Base-by-base conservation (phyloP, 2,113 vertebrate species). In the Charina bottae region DNA sequence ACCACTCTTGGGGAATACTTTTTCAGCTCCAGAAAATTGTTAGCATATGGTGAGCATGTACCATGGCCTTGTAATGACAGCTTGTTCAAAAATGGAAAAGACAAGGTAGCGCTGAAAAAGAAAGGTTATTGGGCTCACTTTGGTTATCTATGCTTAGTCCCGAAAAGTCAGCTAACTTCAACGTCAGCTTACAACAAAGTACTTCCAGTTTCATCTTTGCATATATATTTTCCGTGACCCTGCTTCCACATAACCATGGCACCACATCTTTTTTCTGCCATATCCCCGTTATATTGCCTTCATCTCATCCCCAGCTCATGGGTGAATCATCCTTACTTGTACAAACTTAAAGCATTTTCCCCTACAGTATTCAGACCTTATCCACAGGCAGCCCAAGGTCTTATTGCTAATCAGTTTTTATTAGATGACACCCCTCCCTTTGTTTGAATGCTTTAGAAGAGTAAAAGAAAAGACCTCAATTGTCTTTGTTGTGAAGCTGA, bases 11-110 rank as follows among this genome's bases (percentile, higher is more conserved):
- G 96, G 96, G 96, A 97, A 97, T 96, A 96, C 87, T 90, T 55
- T 94, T 97, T 97, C 96, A 97, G 93, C 96, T 96, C 91, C 26
- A 21, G 93, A 94, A 97, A 96, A 95, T 60, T 97, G 97, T 97
- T 97, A 97, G 97, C 97, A 97, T 95, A 96, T 96, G 96, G 96
- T 97, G 94, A 96, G 95, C 93, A 93, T 94, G 94, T 96, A 93
- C 96, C 91, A n/a, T 95, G 97, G 95, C 95, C 91, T 96, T 97
- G 96, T 95, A 93, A 94, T 97, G 97, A 97, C 97, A 97, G 95
- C 91, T 96, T 95, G 92, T 93, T 97, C 93, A 95, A 95, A 96
- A 96, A 94, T 93, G 92, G 90, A 96, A 93, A 93, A 97, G 95
- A 96, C 91, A 95, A 95, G 94, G 78, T 95, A 94, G 89, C 62